A percentile compares a stretch with the other conserved stretches of the same genome.
Evolutionary conservation across 2,113 vertebrate species (phyloP).

Genomic region (Ivindomyrus marchei): DNA sequence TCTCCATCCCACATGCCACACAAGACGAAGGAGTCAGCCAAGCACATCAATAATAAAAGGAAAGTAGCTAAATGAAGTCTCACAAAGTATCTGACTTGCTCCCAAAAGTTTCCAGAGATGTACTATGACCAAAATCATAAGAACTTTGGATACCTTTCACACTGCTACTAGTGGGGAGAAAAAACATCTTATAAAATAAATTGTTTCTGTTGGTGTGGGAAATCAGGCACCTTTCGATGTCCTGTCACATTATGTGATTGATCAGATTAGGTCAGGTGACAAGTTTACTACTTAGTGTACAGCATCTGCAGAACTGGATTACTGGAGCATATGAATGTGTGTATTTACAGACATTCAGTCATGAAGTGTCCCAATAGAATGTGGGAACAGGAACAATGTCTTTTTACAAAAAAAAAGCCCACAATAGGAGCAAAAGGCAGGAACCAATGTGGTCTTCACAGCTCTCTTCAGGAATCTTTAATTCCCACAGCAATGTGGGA

Average conservation of each 20-base stretch:
- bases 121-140: not conserved
- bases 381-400: not conserved
- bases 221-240: not conserved
- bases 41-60: not conserved
- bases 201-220: not conserved
- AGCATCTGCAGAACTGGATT: not conserved
- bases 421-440: slow-evolving; percentile 28
- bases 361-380: not conserved
- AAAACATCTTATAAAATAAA: not conserved
- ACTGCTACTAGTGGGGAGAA: not conserved
- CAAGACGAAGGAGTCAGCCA: not conserved
- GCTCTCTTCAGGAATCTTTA: slow-evolving; percentile 48
- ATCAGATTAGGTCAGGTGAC: not conserved
- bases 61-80: not conserved
- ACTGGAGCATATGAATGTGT: not conserved
- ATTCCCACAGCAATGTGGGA: slow-evolving; percentile 44
- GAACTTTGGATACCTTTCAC: not conserved
- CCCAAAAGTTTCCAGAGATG: not conserved
- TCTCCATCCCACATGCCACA: not conserved
- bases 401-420: not conserved
- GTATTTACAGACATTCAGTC: not conserved
- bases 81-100: not conserved
- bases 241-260: not conserved
- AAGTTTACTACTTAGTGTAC: not conserved
- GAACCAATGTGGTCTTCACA: slow-evolving; percentile 42